Percentiles rank a stretch among this genome's conserved stretches.
Conservation (phyloP, 2,113 vertebrate species). For the Scatophagus argus region DNA sequence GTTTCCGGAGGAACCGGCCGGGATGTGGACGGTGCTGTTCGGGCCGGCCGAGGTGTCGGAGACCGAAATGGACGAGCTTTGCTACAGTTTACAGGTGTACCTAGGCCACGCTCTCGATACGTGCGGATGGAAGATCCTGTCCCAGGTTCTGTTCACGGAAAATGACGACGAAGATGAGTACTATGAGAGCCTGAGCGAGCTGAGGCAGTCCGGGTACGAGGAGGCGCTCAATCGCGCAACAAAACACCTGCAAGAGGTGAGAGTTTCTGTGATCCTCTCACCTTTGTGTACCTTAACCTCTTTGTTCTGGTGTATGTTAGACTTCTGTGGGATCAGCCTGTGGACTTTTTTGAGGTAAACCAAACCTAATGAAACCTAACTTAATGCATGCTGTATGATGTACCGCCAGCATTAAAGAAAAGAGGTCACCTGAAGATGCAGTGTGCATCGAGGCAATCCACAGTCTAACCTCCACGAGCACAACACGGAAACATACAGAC, state of each 20-base stretch:
- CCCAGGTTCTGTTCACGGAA: constrained; percentile 94
- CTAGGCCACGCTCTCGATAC: constrained; percentile 93
- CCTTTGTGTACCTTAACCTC: background rate
- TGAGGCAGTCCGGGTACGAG: constrained; percentile 93
- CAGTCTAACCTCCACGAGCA: background rate
- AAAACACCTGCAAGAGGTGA: constrained; percentile 92
- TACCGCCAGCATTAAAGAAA: background rate
- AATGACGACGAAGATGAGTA: constrained; percentile 95
- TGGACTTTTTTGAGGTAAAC: background rate
- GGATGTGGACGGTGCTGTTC: constrained; percentile 95
- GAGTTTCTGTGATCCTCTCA: constrained; percentile 23
- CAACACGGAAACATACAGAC: background rate
- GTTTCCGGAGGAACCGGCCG: constrained; percentile 94
- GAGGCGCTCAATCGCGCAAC: constrained; percentile 90
- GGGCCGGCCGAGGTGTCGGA: constrained; percentile 85
- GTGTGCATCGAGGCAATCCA: background rate
- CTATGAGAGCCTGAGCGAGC: constrained; percentile 96
- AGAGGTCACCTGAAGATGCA: background rate
- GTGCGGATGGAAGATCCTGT: constrained; percentile 98
- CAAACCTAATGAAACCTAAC: background rate
- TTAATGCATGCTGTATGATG: background rate
- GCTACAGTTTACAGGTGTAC: constrained; percentile 90
- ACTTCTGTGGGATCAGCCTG: background rate
- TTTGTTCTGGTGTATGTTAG: background rate
- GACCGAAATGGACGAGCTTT: constrained; percentile 88